phyloP scores from a whole-genome alignment of 2,888 invertebrate species.

The Helicoverpa assulta region DNA sequence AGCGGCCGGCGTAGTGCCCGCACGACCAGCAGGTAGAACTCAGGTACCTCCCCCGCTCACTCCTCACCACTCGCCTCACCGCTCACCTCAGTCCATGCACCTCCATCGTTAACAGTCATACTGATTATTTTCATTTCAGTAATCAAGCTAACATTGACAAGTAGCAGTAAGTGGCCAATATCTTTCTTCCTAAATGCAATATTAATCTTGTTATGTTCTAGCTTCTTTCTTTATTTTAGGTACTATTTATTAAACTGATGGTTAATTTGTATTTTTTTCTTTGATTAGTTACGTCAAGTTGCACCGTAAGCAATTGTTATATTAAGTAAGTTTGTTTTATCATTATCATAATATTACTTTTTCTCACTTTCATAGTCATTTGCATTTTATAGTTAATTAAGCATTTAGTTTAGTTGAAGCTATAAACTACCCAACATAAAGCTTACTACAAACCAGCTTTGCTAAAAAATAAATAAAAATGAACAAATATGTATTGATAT shows the following conservation, averaged over 20 bases:
- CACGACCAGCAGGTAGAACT: slow-evolving; percentile 90
- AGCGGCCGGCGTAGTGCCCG: slow-evolving; percentile 86
- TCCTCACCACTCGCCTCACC: slow-evolving; percentile 68
- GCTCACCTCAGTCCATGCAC: slow-evolving; percentile 61
- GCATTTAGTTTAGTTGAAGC: slow-evolving; percentile 8
- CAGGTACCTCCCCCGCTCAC: slow-evolving; percentile 88
- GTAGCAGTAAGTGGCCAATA: background rate
- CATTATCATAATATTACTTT: background rate
- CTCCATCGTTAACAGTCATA: slow-evolving; percentile 38
- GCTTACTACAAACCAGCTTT: slow-evolving; percentile 56
- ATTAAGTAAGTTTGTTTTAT: background rate
- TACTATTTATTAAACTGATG: background rate
- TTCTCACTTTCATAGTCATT: slow-evolving; percentile 23
- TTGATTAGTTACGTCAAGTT: background rate
- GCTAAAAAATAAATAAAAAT: slow-evolving; percentile 12
- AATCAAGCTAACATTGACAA: background rate
- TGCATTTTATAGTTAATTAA: slow-evolving; percentile 16
- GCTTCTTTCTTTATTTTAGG: background rate
- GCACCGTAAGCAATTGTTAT: slow-evolving; percentile 1
- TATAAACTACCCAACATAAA: slow-evolving; percentile 33
- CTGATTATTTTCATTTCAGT: background rate
- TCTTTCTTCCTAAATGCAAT: background rate
- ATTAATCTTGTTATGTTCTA: slow-evolving; percentile 3
- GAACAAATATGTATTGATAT: background rate
- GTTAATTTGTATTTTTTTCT: background rate